Percentiles rank a stretch among this genome's conserved stretches.
These are phyloP conservation scores for Orussus abietinus DNA, from an alignment of 1,140 invertebrate genomes.

Conservation along the genomic window DNA sequence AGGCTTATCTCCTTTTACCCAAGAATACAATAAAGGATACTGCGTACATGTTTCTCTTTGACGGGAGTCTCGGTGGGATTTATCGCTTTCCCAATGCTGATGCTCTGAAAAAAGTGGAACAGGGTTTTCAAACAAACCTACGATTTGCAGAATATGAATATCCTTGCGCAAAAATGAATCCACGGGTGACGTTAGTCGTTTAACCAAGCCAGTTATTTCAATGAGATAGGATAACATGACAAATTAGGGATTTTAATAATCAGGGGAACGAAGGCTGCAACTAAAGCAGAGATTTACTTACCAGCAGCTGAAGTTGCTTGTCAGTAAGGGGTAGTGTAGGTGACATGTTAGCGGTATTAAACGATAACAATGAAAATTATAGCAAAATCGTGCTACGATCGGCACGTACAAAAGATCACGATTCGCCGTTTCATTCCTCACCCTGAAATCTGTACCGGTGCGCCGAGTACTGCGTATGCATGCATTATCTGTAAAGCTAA, in stretches of 20 bases:
- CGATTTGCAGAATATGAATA: too few species aligned
- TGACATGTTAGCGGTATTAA: conserved; percentile 45
- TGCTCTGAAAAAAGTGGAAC: conserved; percentile 59
- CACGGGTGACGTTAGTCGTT: too few species aligned
- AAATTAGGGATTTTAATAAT: too few species aligned
- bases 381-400: conserved; percentile 18
- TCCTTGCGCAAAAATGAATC: too few species aligned
- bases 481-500: conserved; percentile 40
- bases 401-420: conserved; percentile 21
- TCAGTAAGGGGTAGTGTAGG: conserved; percentile 42
- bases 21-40: conserved; percentile 72
- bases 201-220: too few species aligned
- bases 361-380: conserved; percentile 23
- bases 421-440: conserved; percentile 22
- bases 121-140: too few species aligned
- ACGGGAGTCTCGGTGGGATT: conserved; percentile 84
- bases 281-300: conserved; percentile 31
- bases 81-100: conserved; percentile 86
- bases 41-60: conserved; percentile 95
- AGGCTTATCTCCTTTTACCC: too few species aligned
- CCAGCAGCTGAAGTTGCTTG: conserved; percentile 50
- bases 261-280: too few species aligned
- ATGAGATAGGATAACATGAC: too few species aligned
- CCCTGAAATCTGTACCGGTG: conserved; percentile 18
- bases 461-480: conserved; percentile 21